A percentile compares a stretch with the other conserved stretches of the same genome.
phyloP scores from a whole-genome alignment of 2,888 invertebrate genomes.

The Synanthedon tipuliformis region DNA sequence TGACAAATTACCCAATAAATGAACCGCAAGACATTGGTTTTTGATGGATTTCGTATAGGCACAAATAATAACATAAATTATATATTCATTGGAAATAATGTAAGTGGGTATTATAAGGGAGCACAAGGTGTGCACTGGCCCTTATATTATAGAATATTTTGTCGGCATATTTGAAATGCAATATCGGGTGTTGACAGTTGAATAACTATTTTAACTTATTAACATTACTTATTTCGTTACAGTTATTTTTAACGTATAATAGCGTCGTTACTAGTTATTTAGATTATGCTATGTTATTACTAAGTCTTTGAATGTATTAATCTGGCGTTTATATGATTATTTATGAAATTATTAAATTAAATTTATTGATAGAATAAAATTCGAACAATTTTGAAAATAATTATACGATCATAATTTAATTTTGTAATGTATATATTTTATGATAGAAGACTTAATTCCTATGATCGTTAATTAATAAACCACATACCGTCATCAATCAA shows the following conservation, averaged over 20 bases:
- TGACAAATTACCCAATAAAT: no score
- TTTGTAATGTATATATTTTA: no score
- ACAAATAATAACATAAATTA: no score
- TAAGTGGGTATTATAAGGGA: no score
- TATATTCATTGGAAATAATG: no score
- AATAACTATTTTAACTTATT: constrained; percentile 8
- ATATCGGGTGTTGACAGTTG: constrained; percentile 13
- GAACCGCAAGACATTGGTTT: no score
- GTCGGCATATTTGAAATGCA: constrained; percentile 15
- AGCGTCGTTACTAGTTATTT: not conserved
- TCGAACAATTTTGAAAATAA: no score
- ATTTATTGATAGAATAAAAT: not conserved
- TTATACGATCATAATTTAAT: no score
- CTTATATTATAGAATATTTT: constrained; percentile 6
- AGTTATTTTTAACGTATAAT: not conserved
- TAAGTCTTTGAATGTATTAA: not conserved
- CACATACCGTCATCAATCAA: no score
- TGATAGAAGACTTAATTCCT: no score
- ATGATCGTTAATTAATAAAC: no score
- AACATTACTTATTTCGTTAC: not conserved
- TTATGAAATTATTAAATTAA: not conserved
- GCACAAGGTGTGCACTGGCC: constrained; percentile 7
- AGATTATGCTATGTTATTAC: not conserved
- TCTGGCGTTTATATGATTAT: not conserved
- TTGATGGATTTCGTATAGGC: no score